A percentile compares a stretch with the other conserved stretches of the same genome.
Conservation (phyloP, 2,888 invertebrate species). For the Drosophila kambysellisi region DNA sequence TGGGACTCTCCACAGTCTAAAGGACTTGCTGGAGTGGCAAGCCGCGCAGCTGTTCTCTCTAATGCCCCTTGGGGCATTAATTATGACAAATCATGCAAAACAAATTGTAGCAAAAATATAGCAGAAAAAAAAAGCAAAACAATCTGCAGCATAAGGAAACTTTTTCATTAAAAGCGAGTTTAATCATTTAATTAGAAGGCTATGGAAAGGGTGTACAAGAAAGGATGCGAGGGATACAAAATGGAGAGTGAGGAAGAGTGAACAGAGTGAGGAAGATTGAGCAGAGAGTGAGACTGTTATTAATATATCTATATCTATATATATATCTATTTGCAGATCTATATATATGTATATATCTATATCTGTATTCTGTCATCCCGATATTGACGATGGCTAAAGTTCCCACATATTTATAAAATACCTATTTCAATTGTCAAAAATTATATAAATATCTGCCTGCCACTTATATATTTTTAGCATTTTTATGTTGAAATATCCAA, state of each 20-base stretch:
- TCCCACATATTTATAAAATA: background rate
- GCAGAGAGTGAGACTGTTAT: background rate
- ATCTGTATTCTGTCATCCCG: background rate
- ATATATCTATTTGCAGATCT: no score
- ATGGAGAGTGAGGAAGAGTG: no score
- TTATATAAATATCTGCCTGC: background rate
- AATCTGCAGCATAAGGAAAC: constrained; percentile 18
- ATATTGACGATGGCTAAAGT: background rate
- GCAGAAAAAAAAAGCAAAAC: constrained; percentile 31
- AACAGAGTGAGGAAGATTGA: background rate
- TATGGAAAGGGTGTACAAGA: constrained; percentile 22
- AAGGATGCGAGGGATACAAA: background rate
- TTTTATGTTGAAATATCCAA: background rate
- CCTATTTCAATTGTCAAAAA: background rate
- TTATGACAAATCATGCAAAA: constrained; percentile 56
- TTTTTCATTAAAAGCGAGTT: constrained; percentile 71
- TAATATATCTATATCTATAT: background rate
- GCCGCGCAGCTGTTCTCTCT: constrained; percentile 39
- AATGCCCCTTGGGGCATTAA: constrained; percentile 32
- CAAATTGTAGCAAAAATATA: constrained; percentile 34
- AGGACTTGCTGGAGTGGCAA: constrained; percentile 10
- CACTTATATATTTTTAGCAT: background rate
- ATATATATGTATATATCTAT: no score
- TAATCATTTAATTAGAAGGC: constrained; percentile 73
- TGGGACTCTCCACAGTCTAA: constrained; percentile 13